These are phyloP conservation scores for Drosophila rufa DNA, from an alignment of 1,140 invertebrate species.

Conservation along the genomic window DNA sequence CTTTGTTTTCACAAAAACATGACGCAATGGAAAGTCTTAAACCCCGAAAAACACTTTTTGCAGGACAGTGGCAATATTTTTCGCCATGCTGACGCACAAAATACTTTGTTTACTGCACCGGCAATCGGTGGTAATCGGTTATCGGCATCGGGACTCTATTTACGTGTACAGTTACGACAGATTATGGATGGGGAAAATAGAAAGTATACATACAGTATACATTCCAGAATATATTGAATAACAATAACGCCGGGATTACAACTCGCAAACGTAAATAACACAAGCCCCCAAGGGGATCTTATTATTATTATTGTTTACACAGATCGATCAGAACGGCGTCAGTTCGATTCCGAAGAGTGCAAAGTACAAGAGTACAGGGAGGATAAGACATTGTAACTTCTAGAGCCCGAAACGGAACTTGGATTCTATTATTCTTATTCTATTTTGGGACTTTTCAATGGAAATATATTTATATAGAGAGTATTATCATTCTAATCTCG, in stretches of 20 bases:
- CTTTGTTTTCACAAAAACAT: no score
- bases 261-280: not conserved
- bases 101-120: constrained; percentile 3
- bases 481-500: not conserved
- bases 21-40: not conserved
- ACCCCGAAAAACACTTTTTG: not conserved
- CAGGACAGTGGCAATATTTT: not conserved
- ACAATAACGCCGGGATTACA: constrained; percentile 2
- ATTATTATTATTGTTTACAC: constrained; percentile 23
- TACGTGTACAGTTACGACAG: constrained; percentile 16
- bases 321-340: not conserved
- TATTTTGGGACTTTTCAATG: not conserved
- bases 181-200: not conserved
- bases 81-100: constrained; percentile 4
- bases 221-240: constrained; percentile 26
- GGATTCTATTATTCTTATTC: no score
- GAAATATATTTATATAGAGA: not conserved
- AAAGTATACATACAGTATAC: not conserved
- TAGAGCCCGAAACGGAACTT: not conserved
- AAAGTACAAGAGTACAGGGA: not conserved
- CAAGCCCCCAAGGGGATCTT: constrained; percentile 4
- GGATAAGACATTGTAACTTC: not conserved
- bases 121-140: not conserved
- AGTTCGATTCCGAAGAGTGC: not conserved
- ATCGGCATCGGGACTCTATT: not conserved